Base-by-base conservation (phyloP, 2,888 invertebrate species). In the Xylota sylvarum region DNA sequence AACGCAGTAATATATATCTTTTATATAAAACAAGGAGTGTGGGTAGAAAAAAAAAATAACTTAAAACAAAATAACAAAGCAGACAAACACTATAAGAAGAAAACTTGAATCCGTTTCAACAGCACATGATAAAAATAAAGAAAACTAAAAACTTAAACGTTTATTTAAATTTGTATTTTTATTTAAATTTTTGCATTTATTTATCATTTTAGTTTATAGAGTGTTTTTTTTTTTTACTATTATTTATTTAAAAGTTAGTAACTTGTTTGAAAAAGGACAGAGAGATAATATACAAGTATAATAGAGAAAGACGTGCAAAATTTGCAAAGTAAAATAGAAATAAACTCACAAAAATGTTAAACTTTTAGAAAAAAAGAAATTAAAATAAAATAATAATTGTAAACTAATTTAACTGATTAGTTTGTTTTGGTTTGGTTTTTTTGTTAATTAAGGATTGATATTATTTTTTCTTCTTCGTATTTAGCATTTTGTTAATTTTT, bases 391-490 rank as follows among this genome's bases (percentile, higher is more conserved):
- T n/a, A 27, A 7, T 17, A 7, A 37, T 14, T 10, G n/a, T 48
- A 27, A 32, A 55, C 35, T 64, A n/a, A 35, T 70, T 72, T 72
- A 55, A 70, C 56, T 70, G 56, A 70, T 30, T 56, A 17, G 43
- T 32, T 30, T 62, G n/a, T 50, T 19, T 65, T 55, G 55, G n/a
- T 43, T 52, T 17, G n/a, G 23, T 32, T 77, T 17, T 64, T 56
- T 62, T 40, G 6, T 35, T 58, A 50, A 14, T 9, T 48, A 52
- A 9, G 40, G 12, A 74, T 56, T 60, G n/a, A n/a, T n/a, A 62
- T 40, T 65, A 60, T 81, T 81, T 85, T 77, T 85, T 85, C 65
- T 81, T 85, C 70, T 85, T 85, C 30, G 80, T 85, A 60, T 85
- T 85, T 77, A 81, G 40, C 85, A 85, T 85, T 81, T 81, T 85